Base-by-base conservation (phyloP, 1,140 invertebrate genomes). In the Phthorimaea operculella region DNA sequence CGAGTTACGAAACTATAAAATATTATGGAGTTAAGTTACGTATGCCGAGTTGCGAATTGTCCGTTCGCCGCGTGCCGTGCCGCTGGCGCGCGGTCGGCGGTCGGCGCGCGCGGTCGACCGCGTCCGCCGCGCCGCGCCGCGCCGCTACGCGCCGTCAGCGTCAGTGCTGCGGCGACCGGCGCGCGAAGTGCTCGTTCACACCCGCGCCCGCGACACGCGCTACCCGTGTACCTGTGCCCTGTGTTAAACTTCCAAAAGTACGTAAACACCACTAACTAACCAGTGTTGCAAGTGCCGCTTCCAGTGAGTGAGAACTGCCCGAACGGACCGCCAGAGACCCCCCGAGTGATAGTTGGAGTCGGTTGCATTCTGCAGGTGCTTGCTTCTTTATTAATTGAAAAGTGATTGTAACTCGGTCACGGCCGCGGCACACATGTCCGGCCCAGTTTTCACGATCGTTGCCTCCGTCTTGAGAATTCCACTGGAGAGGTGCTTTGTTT, bases 371-470 rank as follows among this genome's bases (percentile, higher is more conserved):
- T 74, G 70, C 78, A 79, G 76, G 78, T 82, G 76, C 70, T 72
- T 62, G 72, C 68, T 78, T 77, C 68, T 81, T 81, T 79, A 76
- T 79, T 84, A 81, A 84, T 82, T 84, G 74, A 84, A 82, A 84
- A 84, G 79, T 82, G 79, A 79, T 82, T 82, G 81, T 79, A 82
- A 76, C 64, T 62, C 74, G 80, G 81, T 78, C 81, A 84, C 78
- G 79, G 81, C 72, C 79, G 77, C 73, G 70, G 68, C 75, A 82
- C 76, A 79, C 69, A 78, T 82, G 78, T 84, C 78, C 80, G 79
- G 77, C 77, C 77, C 76, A 80, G 79, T 82, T 83, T 80, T 80
- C 75, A 79, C 78, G 77, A 79, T 76, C 68, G 72, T 64, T 75
- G 70, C 70, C 71, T 70, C 68, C 68, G 71, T 72, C 73, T 75